A percentile compares a stretch with the other conserved stretches of the same genome.
Conservation (phyloP, 2,797 vertebrate genomes). For the Acrossocheilus wenchowensis region DNA sequence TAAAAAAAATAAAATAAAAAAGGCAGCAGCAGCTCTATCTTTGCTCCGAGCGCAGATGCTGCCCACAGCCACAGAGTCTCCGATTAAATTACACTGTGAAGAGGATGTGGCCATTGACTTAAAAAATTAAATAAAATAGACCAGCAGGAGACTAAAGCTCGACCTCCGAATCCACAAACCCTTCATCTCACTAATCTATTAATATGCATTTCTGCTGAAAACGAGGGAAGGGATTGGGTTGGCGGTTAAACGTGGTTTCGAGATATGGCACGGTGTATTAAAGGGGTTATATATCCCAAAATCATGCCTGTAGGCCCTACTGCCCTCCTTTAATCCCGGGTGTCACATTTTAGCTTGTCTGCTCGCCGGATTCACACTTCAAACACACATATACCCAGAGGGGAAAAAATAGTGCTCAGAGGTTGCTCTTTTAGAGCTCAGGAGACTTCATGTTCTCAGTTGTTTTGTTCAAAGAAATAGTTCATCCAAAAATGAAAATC, state of each 20-base stretch:
- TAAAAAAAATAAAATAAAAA: neutral
- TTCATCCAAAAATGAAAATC: slow-evolving; percentile 30
- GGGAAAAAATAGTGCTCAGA: slow-evolving; percentile 23
- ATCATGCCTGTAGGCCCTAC: slow-evolving; percentile 72
- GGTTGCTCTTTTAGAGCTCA: slow-evolving; percentile 32
- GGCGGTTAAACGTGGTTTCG: slow-evolving; percentile 62
- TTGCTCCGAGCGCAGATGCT: slow-evolving; percentile 78
- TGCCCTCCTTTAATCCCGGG: slow-evolving; percentile 74
- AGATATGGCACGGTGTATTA: slow-evolving; percentile 71
- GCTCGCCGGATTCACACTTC: slow-evolving; percentile 36
- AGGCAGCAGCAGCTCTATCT: slow-evolving; percentile 67
- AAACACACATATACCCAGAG: neutral
- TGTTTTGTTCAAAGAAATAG: slow-evolving; percentile 23
- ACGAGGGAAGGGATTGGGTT: slow-evolving; percentile 66
- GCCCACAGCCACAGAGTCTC: slow-evolving; percentile 73
- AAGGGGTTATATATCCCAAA: slow-evolving; percentile 60
- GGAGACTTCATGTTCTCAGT: slow-evolving; percentile 24
- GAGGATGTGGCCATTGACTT: slow-evolving; percentile 71
- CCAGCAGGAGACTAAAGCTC: slow-evolving; percentile 66
- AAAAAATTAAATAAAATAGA: slow-evolving; percentile 66
- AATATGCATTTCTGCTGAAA: slow-evolving; percentile 73
- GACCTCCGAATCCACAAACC: slow-evolving; percentile 48
- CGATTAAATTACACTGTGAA: slow-evolving; percentile 78
- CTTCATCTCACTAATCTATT: slow-evolving; percentile 64
- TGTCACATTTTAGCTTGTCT: slow-evolving; percentile 31